Evolutionary conservation across 2,888 invertebrate genomes (phyloP).

Genomic region (Chaetogeoica ovagalla): DNA sequence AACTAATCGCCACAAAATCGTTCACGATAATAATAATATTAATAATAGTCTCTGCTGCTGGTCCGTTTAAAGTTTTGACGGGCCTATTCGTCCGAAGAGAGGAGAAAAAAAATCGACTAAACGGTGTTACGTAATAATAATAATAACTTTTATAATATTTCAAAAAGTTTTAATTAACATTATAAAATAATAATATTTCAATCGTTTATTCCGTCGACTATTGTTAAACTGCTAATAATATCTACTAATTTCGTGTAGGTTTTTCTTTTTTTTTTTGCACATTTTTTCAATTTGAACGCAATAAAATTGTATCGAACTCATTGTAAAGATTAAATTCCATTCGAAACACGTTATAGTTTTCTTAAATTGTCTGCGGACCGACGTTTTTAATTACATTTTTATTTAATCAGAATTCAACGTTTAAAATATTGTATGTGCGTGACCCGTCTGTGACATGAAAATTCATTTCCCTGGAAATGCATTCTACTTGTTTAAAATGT

Average conservation of each 20-base stretch:
- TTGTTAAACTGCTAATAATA: too few species aligned
- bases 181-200: background rate
- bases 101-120: slow-evolving; percentile 18
- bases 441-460: background rate
- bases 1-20: slow-evolving; percentile 45
- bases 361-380: too few species aligned
- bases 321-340: too few species aligned
- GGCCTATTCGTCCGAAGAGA: slow-evolving; percentile 6
- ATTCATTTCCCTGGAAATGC: background rate
- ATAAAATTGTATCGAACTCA: too few species aligned
- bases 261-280: too few species aligned
- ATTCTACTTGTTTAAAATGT: background rate
- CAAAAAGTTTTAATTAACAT: slow-evolving; percentile 6
- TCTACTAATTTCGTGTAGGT: too few species aligned
- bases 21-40: slow-evolving; percentile 28
- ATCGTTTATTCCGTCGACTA: background rate
- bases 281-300: too few species aligned
- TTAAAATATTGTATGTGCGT: background rate
- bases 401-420: background rate
- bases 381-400: background rate
- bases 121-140: slow-evolving; percentile 6
- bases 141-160: background rate
- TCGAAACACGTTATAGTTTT: too few species aligned
- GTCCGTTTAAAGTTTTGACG: slow-evolving; percentile 33
- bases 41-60: background rate